A percentile compares a stretch with the other conserved stretches of the same genome.
Conservation (phyloP, 2,797 vertebrate genomes). For the Trematomus bernacchii region DNA sequence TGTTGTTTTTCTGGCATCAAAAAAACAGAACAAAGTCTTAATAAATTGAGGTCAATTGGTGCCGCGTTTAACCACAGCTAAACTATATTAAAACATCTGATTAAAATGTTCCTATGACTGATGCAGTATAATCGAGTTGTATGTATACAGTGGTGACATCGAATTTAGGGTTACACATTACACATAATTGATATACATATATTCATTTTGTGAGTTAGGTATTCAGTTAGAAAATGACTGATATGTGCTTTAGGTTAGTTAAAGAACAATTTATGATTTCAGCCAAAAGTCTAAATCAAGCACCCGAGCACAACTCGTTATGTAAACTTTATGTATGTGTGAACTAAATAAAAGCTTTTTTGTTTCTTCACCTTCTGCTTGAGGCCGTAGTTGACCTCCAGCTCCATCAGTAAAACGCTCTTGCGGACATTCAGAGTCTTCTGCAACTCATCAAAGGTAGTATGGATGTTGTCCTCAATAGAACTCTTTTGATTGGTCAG, state of each 20-base stretch:
- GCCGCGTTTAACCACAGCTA: no score
- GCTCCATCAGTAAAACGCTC: constrained; percentile 97
- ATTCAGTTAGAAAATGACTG: not conserved
- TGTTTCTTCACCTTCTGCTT: constrained; percentile 94
- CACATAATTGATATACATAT: no score
- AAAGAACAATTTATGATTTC: not conserved
- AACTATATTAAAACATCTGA: no score
- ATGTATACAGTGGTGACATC: no score
- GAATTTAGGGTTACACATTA: no score
- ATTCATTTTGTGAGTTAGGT: no score
- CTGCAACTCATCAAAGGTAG: constrained; percentile 96
- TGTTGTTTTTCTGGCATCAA: no score
- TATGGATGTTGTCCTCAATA: constrained; percentile 95
- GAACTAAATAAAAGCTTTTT: not conserved
- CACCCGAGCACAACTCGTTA: not conserved
- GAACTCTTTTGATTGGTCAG: constrained; percentile 94
- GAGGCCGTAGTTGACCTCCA: constrained; percentile 98
- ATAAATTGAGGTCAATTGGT: no score
- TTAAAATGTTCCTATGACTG: no score
- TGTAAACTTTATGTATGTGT: not conserved
- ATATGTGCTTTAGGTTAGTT: not conserved
- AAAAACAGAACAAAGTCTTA: no score
- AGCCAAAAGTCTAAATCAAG: not conserved
- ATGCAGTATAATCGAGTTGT: no score
- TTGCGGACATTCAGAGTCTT: constrained; percentile 97